These are phyloP conservation scores for Acropora tenuis DNA, from an alignment of 64 coral and sea anemone species.

Conservation along the genomic window DNA sequence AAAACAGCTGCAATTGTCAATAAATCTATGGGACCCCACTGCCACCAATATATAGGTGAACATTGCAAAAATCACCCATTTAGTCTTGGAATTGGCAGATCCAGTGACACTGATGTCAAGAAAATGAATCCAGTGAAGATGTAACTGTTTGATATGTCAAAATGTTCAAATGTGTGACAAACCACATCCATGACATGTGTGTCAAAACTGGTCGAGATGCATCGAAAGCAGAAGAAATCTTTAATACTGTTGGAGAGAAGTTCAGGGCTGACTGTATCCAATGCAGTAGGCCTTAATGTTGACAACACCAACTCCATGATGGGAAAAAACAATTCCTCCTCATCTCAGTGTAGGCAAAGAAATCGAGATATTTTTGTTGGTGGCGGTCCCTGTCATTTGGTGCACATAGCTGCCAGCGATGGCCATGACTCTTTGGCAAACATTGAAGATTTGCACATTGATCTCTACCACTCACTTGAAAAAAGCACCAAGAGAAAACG, in stretches of 20 bases:
- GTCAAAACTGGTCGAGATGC: conserved; percentile 16
- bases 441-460: conserved; percentile 17
- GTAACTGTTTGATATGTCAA: conserved; percentile 20
- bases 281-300: conserved; percentile 47
- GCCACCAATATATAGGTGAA: conserved; percentile 38
- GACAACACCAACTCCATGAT: conserved; percentile 67
- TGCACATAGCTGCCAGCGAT: conserved; percentile 34
- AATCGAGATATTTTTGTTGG: conserved; percentile 44
- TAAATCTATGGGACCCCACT: conserved; percentile 55
- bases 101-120: conserved; percentile 29
- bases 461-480: no score
- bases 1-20: not conserved
- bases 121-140: conserved; percentile 50
- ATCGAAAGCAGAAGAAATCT: conserved; percentile 23
- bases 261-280: conserved; percentile 19
- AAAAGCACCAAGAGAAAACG: no score
- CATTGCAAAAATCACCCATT: conserved; percentile 50
- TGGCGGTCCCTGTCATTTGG: conserved; percentile 27
- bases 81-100: conserved; percentile 42
- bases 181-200: conserved; percentile 28
- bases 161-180: not conserved
- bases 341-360: conserved; percentile 40
- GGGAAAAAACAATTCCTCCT: conserved; percentile 18
- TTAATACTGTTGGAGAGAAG: conserved; percentile 20
- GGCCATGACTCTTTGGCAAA: conserved; percentile 40